Base-by-base conservation (phyloP, 2,113 vertebrate genomes). In the Hypomesus transpacificus region DNA sequence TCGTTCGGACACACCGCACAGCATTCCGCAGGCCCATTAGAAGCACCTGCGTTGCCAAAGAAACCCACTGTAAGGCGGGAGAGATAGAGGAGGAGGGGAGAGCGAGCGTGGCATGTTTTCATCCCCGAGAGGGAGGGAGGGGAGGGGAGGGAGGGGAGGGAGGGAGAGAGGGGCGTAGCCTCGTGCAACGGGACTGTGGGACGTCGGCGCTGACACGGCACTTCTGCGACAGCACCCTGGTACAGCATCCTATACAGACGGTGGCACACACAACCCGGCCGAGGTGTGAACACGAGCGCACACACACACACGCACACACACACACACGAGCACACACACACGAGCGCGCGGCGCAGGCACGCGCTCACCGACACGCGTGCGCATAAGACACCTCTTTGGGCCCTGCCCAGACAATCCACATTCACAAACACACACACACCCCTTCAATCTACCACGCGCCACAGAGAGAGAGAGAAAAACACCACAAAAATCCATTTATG, bases 191-290 rank as follows among this genome's bases (percentile, higher is more conserved):
- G 54, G 54, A 21, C 51, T 20, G 34, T 9, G n/a, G 52, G 68
- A 0, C 28, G 28, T 53, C 73, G 70, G 39, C 73, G 73, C 75
- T 83, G 81, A 80, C 65, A 76, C 34, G 74, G 73, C 73, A 71
- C 66, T 67, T 74, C 39, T 28, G 11, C 73, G 58, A 61, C 72
- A 77, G 21, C 62, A 70, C 63, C 61, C 28, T 75, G 60, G 72
- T 65, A 75, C 66, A 79, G 60, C 28, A 69, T 79, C 21, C 66
- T 21, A 4, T 56, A 54, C 53, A 59, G 65, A 74, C 0, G 2
- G n/a, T 20, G 3, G 8, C 20, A 24, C 31, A 68, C 8, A 60
- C 53, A 77, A 17, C 16, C 14, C 6, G 22, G 59, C 59, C 22
- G 59, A 61, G 59, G 22, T 28, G 59, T 16, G 24, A 61, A 28